Base-by-base conservation (phyloP, 2,113 vertebrate genomes). In the Holacanthus passer region DNA sequence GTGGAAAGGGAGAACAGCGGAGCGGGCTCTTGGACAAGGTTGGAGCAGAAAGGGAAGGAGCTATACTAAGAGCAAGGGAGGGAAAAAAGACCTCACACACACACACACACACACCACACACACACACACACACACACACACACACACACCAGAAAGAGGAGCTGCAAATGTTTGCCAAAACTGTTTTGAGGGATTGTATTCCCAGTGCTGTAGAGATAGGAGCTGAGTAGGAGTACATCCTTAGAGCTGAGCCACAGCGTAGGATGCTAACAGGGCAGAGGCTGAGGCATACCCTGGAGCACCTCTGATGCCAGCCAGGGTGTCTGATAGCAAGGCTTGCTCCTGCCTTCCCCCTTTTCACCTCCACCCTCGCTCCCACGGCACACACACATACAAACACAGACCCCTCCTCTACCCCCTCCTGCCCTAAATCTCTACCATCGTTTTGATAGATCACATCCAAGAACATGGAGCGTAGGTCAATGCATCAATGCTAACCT, bases 401-500 rank as follows among this genome's bases (percentile, higher is more conserved):
- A 69, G 27, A 47, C 24, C 56, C 71, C 45, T 81, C 50, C 55
- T 50, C 22, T 56, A 43, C 47, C 67, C n/a, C 10, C 19, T 45
- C 85, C 32, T 78, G 52, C 55, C 67, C 52, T 77, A n/a, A 80
- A 86, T 88, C 73, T 76, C 59, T 72, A 69, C 43, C n/a, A 71
- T 77, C 27, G 22, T 89, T 88, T 86, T 89, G 87, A 94, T 87
- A 91, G 89, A 93, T 94, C 85, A 88, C 90, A 91, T 91, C 90
- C 79, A 90, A 86, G 82, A 84, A 87, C 83, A 89, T 77, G 72
- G 56, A 81, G 84, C 85, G 79, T 83, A 90, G 93, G 92, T 91
- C 92, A 88, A 89, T 93, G 89, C 91, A 94, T 94, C 92, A 93
- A 76, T 78, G 88, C 81, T 74, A 67, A 88, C 32, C 77, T 95